A percentile compares a stretch with the other conserved stretches of the same genome.
phyloP scores from a whole-genome alignment of 2,113 vertebrate species.

The Trichomycterus rosablanca region DNA sequence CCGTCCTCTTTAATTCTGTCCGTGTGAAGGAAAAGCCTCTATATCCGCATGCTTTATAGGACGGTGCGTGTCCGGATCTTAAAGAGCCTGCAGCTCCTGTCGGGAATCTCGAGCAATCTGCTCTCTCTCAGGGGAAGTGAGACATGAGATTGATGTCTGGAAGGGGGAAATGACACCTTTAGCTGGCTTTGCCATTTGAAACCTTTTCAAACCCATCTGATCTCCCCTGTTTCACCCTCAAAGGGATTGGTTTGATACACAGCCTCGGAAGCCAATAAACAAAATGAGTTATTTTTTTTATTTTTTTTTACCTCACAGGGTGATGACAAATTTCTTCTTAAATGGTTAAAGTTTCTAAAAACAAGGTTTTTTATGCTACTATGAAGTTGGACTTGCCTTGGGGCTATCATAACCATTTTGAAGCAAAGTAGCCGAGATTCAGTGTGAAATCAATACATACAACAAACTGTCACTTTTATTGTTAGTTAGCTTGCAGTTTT shows the following conservation, averaged over 20 bases:
- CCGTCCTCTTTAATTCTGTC: conserved; percentile 25
- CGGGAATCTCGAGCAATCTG: conserved; percentile 66
- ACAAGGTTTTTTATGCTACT: conserved; percentile 44
- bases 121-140: conserved; percentile 52
- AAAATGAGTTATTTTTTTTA: conserved; percentile 47
- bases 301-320: conserved; percentile 30
- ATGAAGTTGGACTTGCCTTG: conserved; percentile 49
- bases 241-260: conserved; percentile 65
- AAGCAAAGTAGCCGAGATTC: conserved; percentile 39
- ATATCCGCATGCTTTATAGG: conserved; percentile 56
- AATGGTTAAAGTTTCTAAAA: conserved; percentile 59
- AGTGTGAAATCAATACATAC: conserved; percentile 56
- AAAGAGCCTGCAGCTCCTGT: conserved; percentile 64
- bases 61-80: conserved; percentile 58
- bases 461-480: conserved; percentile 50
- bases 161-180: conserved; percentile 71
- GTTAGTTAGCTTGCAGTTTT: conserved; percentile 49
- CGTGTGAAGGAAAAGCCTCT: conserved; percentile 55
- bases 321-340: conserved; percentile 31
- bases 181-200: conserved; percentile 75
- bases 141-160: conserved; percentile 71
- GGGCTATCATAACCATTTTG: conserved; percentile 39
- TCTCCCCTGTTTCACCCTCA: conserved; percentile 64
- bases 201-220: conserved; percentile 72
- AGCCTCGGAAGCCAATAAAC: conserved; percentile 66